These are phyloP conservation scores for Eupithecia vulgata DNA, from an alignment of 2,888 invertebrate species.

Conservation along the genomic window DNA sequence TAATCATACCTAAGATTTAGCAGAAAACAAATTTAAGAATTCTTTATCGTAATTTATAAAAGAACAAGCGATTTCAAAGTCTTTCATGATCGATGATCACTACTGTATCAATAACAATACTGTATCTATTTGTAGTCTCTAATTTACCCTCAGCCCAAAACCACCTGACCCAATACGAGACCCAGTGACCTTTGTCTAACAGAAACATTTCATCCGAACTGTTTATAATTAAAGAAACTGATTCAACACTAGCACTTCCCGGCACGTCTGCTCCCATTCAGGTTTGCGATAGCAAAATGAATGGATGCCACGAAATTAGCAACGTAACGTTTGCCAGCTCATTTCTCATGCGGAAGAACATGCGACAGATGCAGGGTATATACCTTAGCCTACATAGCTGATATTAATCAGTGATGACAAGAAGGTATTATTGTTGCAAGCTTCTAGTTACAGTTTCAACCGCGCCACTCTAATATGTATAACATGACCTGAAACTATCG, in stretches of 20 bases:
- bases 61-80: background rate
- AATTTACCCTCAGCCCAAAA: background rate
- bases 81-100: background rate
- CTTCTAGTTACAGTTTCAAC: conserved; percentile 8
- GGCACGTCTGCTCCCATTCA: conserved; percentile 75
- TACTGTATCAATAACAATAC: too few species aligned
- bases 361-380: conserved; percentile 55
- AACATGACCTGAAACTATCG: background rate
- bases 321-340: conserved; percentile 76
- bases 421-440: conserved; percentile 22
- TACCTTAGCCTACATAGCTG: conserved; percentile 34
- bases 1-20: background rate
- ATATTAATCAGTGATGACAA: conserved; percentile 36
- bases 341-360: conserved; percentile 69
- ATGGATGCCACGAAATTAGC: conserved; percentile 79
- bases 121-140: background rate
- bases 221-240: conserved; percentile 39
- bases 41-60: background rate
- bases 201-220: conserved; percentile 9
- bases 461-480: background rate
- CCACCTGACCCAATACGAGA: conserved; percentile 2
- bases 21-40: background rate
- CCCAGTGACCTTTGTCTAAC: background rate
- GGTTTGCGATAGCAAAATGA: conserved; percentile 73
- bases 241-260: conserved; percentile 47